Percentiles rank a stretch among this genome's conserved stretches.
Conservation (phyloP, 2,888 invertebrate species). For the Stenurella melanura region DNA sequence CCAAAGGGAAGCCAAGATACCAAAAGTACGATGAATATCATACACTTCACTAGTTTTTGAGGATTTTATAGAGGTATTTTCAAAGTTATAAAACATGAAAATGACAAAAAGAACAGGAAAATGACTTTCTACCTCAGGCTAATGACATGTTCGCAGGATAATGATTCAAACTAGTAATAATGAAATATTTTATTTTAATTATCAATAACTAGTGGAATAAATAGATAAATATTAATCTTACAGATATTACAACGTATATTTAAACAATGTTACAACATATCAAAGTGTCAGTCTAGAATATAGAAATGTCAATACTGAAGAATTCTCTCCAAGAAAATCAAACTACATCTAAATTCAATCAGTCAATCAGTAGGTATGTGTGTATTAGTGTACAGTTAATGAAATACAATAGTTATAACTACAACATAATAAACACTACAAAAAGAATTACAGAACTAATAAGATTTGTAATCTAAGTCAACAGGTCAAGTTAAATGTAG, state of each 20-base stretch:
- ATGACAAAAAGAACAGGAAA: background rate
- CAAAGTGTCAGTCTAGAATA: background rate
- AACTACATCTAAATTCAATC: background rate
- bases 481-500: background rate
- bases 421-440: too few relatives aligned
- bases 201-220: background rate
- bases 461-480: too few relatives aligned
- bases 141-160: background rate
- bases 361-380: background rate
- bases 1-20: background rate
- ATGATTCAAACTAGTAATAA: conserved; percentile 3
- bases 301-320: background rate
- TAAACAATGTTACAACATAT: background rate
- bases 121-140: background rate
- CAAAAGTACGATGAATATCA: conserved; percentile 8
- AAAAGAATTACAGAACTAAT: too few relatives aligned
- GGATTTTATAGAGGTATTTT: background rate
- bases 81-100: background rate
- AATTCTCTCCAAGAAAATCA: background rate
- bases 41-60: background rate
- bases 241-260: background rate
- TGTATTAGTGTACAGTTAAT: background rate
- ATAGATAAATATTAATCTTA: background rate
- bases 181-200: conserved; percentile 2
- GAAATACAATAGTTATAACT: background rate